A percentile compares a stretch with the other conserved stretches of the same genome.
phyloP scores from a whole-genome alignment of 2,888 invertebrate species.

The Linyphia triangularis region DNA sequence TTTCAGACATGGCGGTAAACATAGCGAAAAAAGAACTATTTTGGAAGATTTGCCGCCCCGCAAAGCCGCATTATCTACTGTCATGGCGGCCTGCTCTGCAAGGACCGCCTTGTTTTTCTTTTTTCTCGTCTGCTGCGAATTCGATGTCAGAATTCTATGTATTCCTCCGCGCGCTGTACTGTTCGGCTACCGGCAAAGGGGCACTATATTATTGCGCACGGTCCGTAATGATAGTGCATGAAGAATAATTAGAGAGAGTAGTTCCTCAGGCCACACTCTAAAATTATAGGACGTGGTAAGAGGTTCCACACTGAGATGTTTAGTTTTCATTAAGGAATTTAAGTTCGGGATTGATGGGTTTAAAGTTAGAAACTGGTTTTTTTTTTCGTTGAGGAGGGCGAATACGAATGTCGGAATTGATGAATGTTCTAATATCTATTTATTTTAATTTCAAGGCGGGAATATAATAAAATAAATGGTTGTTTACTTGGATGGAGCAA shows the following conservation, averaged over 20 bases:
- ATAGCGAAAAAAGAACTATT: slow-evolving; percentile 56
- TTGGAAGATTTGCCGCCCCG: slow-evolving; percentile 52
- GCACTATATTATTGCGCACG: slow-evolving; percentile 50
- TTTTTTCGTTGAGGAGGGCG: background rate
- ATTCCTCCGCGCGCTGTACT: slow-evolving; percentile 45
- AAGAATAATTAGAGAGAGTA: slow-evolving; percentile 34
- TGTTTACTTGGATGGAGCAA: background rate
- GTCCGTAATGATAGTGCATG: background rate
- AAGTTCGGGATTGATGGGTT: background rate
- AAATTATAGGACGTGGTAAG: slow-evolving; percentile 15
- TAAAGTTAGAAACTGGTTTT: background rate
- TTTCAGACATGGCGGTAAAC: slow-evolving; percentile 62
- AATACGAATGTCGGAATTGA: background rate
- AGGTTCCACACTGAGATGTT: background rate
- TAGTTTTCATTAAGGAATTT: background rate
- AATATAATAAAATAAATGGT: background rate
- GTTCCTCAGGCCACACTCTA: background rate
- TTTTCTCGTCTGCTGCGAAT: slow-evolving; percentile 12
- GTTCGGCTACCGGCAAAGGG: slow-evolving; percentile 15
- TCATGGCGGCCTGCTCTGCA: slow-evolving; percentile 64
- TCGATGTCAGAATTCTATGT: slow-evolving; percentile 9
- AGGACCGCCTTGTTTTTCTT: slow-evolving; percentile 67
- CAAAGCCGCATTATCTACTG: slow-evolving; percentile 43
- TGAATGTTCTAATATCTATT: background rate
- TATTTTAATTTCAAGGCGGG: background rate